These are phyloP conservation scores for Haemorhous mexicanus DNA, from an alignment of 2,113 vertebrate species.

Conservation along the genomic window DNA sequence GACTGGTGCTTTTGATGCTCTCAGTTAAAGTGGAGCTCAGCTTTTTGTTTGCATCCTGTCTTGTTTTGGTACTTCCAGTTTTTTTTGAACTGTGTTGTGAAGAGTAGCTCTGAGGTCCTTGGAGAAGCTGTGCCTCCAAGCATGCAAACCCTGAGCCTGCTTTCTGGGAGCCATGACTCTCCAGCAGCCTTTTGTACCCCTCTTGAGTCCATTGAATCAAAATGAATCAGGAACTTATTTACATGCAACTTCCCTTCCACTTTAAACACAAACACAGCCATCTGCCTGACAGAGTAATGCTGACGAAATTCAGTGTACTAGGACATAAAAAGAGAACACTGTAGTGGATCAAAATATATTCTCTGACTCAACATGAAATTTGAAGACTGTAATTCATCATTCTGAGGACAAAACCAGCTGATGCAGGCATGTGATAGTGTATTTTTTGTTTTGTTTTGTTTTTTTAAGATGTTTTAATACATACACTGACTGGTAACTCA, in stretches of 20 bases:
- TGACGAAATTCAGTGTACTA: background rate
- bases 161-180: background rate
- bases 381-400: background rate
- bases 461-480: background rate
- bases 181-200: background rate
- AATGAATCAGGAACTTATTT: background rate
- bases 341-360: background rate
- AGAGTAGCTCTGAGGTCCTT: background rate
- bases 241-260: background rate
- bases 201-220: background rate
- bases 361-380: background rate
- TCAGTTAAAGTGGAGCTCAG: background rate
- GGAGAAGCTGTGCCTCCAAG: background rate
- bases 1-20: background rate
- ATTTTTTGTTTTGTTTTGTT: background rate
- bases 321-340: background rate
- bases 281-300: background rate
- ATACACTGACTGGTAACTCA: background rate
- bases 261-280: background rate
- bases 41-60: background rate
- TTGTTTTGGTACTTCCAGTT: background rate
- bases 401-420: background rate
- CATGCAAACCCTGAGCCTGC: fast-evolving
- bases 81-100: background rate
- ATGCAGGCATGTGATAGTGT: background rate